These are phyloP conservation scores for Rousettus madagascariensis DNA, from an alignment of 2,797 vertebrate species.

Conservation along the genomic window DNA sequence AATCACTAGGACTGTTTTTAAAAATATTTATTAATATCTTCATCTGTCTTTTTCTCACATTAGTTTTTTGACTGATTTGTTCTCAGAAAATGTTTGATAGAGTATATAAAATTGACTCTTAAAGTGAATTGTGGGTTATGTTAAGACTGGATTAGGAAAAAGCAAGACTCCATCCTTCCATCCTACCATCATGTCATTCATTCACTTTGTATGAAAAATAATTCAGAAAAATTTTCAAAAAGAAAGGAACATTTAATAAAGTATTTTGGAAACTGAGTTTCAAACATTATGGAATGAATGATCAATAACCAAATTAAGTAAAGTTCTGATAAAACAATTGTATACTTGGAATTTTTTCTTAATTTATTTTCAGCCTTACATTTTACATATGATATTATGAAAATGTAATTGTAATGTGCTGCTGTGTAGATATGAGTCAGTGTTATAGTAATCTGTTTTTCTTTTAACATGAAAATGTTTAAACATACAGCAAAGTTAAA, in stretches of 20 bases:
- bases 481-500: not conserved
- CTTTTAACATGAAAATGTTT: not conserved
- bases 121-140: not conserved
- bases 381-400: not conserved
- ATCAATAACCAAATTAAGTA: not conserved
- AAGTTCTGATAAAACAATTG: not conserved
- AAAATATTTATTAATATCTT: not conserved
- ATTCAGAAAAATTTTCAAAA: not conserved
- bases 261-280: slow-evolving; percentile 36
- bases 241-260: not conserved
- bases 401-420: not conserved
- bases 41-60: not conserved
- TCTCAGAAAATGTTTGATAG: not conserved
- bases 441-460: not conserved
- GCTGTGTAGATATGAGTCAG: not conserved
- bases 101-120: not conserved
- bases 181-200: not conserved
- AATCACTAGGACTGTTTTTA: not conserved
- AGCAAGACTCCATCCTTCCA: not conserved
- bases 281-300: not conserved
- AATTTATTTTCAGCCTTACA: slow-evolving; percentile 34
- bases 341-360: not conserved
- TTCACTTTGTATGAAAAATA: not conserved
- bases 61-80: not conserved
- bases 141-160: not conserved